Percentiles rank a stretch among this genome's conserved stretches.
phyloP scores from a whole-genome alignment of 2,888 invertebrate species.

The Lepetodrilus schrolli region DNA sequence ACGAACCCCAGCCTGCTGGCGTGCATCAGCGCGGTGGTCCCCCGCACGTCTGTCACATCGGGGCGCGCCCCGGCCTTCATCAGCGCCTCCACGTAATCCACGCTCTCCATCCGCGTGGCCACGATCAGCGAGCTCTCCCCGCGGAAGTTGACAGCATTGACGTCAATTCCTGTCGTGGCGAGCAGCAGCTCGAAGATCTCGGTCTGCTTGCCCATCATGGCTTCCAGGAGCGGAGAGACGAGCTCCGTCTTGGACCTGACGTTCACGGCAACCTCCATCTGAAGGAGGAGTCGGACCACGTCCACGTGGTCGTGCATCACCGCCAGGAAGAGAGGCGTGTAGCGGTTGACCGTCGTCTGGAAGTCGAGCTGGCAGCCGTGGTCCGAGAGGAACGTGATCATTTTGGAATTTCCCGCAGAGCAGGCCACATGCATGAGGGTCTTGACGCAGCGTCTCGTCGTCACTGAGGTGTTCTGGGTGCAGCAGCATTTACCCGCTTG shows the following conservation, averaged over 20 bases:
- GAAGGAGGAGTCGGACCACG: conserved; percentile 49
- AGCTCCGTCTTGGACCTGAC: conserved; percentile 35
- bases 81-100: conserved; percentile 47
- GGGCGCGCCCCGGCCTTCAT: conserved; percentile 62
- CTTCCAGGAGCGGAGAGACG: conserved; percentile 48
- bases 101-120: conserved; percentile 48
- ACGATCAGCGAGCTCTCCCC: conserved; percentile 49
- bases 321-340: conserved; percentile 53
- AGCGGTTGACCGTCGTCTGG: conserved; percentile 35
- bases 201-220: conserved; percentile 46
- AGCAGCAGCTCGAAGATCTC: conserved; percentile 49
- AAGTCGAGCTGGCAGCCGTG: conserved; percentile 46
- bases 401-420: conserved; percentile 37
- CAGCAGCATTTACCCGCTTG: conserved; percentile 38
- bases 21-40: conserved; percentile 53
- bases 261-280: conserved; percentile 48
- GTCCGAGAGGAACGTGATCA: conserved; percentile 33
- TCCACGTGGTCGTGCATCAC: conserved; percentile 40
- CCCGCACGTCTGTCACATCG: conserved; percentile 42
- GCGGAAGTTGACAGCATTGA: conserved; percentile 44
- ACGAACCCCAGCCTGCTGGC: conserved; percentile 47
- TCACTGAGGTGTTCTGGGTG: background rate
- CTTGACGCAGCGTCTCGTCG: conserved; percentile 30
- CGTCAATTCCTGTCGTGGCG: conserved; percentile 39
- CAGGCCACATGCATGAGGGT: conserved; percentile 47